phyloP scores from a whole-genome alignment of 2,797 vertebrate genomes.

The Micromesistius poutassou region DNA sequence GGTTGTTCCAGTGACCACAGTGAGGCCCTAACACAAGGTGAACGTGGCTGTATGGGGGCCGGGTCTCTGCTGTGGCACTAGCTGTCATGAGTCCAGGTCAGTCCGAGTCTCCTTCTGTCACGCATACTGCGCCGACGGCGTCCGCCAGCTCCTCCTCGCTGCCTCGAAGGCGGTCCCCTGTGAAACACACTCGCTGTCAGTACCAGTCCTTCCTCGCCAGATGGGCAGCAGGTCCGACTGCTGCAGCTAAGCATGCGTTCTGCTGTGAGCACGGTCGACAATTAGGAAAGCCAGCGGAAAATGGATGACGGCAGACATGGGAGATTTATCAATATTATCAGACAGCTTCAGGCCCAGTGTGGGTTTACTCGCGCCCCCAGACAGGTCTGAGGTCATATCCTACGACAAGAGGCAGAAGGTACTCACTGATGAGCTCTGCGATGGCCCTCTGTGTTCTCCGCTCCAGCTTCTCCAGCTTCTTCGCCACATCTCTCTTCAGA shows the following conservation, averaged over 20 bases:
- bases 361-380: slow-evolving; percentile 27
- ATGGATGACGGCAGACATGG: neutral
- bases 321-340: slow-evolving; percentile 12
- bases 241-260: neutral
- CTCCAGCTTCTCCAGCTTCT: slow-evolving; percentile 96
- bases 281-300: neutral
- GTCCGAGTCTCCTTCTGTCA: slow-evolving; percentile 83
- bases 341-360: slow-evolving; percentile 37
- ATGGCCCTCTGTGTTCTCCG: slow-evolving; percentile 95
- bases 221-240: neutral
- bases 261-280: neutral
- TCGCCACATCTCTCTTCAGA: slow-evolving; percentile 93
- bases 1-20: slow-evolving; percentile 4
- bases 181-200: slow-evolving; percentile 21
- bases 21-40: neutral
- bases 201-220: neutral
- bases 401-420: slow-evolving; percentile 21
- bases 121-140: slow-evolving; percentile 73
- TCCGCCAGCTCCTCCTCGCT: slow-evolving; percentile 84
- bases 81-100: slow-evolving; percentile 57
- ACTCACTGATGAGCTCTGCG: slow-evolving; percentile 90
- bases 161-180: slow-evolving; percentile 90
- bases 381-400: slow-evolving; percentile 1
- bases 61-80: neutral
- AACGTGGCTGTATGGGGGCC: slow-evolving; percentile 14